Percentiles rank a stretch among this genome's conserved stretches.
Conservation (phyloP, 2,797 vertebrate genomes). For the Spea hammondii region DNA sequence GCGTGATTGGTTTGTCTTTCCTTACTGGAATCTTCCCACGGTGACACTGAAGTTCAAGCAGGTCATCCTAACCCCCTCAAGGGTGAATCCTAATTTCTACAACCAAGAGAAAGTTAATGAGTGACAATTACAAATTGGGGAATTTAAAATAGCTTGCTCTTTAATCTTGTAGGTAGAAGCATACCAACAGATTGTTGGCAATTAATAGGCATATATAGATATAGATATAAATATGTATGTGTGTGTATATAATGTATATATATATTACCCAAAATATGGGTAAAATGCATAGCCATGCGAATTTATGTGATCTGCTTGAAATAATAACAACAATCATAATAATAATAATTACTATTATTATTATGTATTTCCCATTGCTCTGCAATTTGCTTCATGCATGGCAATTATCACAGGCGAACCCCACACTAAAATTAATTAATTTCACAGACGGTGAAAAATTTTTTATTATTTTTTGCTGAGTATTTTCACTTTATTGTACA, state of each 20-base stretch:
- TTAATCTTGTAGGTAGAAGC: neutral
- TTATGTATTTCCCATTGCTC: neutral
- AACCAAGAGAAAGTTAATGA: conserved; percentile 14
- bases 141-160: neutral
- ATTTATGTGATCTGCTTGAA: too few relatives aligned
- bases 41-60: neutral
- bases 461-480: neutral
- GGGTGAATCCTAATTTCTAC: conserved; percentile 15
- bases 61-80: neutral
- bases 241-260: neutral
- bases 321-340: neutral
- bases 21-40: conserved; percentile 14
- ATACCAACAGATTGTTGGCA: neutral
- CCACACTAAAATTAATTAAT: neutral
- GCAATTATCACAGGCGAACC: conserved; percentile 4
- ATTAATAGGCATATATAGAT: neutral
- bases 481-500: neutral
- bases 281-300: neutral
- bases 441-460: conserved; percentile 10
- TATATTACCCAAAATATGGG: neutral
- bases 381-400: conserved; percentile 16
- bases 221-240: neutral
- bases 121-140: neutral
- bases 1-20: conserved; percentile 3
- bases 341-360: neutral